phyloP scores from a whole-genome alignment of 1,140 invertebrate genomes.

The Calliphora vicina region DNA sequence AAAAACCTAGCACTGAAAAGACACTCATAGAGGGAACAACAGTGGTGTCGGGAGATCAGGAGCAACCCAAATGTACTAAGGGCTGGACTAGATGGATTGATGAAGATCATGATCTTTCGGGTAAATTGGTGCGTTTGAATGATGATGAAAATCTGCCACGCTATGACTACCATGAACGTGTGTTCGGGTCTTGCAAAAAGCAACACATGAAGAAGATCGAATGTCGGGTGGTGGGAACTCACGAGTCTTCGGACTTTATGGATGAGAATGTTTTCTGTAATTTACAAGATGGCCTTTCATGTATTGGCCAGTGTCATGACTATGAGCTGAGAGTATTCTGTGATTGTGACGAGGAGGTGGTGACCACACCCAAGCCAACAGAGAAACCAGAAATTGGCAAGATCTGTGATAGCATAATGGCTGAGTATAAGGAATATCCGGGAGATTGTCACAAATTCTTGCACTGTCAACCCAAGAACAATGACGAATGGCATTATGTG shows the following conservation, averaged over 20 bases:
- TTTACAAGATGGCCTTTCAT: conserved; percentile 75
- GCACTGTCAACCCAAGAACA: conserved; percentile 65
- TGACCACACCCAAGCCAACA: conserved; percentile 39
- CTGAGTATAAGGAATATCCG: conserved; percentile 63
- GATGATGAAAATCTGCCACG: conserved; percentile 57
- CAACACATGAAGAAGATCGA: conserved; percentile 75
- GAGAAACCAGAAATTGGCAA: conserved; percentile 48
- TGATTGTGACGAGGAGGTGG: conserved; percentile 65
- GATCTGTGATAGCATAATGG: conserved; percentile 47
- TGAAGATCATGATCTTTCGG: conserved; percentile 64
- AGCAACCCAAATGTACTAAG: conserved; percentile 65
- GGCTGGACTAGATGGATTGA: conserved; percentile 84
- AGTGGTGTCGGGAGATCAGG: conserved; percentile 43
- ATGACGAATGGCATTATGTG: conserved; percentile 59
- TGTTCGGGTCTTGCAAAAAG: conserved; percentile 51
- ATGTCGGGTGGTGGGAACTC: conserved; percentile 73
- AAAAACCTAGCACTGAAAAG: conserved; percentile 45
- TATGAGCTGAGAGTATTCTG: conserved; percentile 80
- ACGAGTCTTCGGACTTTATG: conserved; percentile 71
- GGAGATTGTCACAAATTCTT: conserved; percentile 70
- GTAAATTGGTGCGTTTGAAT: conserved; percentile 56
- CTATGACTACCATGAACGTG: conserved; percentile 54
- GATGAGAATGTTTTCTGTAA: conserved; percentile 79
- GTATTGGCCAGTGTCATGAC: conserved; percentile 69
- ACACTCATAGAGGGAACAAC: conserved; percentile 46